A percentile compares a stretch with the other conserved stretches of the same genome.
phyloP scores from a whole-genome alignment of 2,888 invertebrate genomes.

The Hyposoter dolosus region DNA sequence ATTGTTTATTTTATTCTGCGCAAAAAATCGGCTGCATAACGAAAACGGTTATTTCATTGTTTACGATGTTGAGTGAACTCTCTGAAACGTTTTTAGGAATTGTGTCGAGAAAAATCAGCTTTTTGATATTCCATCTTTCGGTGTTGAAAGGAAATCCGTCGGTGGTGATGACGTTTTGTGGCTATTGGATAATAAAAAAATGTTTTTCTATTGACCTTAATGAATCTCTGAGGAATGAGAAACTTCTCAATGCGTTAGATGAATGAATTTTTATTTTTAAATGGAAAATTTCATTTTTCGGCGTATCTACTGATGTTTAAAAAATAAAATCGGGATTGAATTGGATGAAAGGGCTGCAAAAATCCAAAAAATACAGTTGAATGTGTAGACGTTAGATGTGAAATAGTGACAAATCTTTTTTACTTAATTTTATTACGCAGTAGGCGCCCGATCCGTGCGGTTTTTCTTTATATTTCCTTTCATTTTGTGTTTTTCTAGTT shows the following conservation, averaged over 20 bases:
- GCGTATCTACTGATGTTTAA: too few species aligned
- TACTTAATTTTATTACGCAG: slow-evolving; percentile 25
- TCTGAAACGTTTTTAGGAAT: neutral
- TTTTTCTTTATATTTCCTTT: neutral
- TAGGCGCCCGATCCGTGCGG: neutral
- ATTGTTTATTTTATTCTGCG: neutral
- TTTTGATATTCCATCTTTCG: neutral
- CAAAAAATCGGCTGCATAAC: too few species aligned
- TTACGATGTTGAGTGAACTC: neutral
- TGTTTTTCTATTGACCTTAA: neutral
- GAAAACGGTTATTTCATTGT: too few species aligned
- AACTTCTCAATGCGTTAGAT: neutral
- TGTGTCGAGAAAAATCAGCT: neutral
- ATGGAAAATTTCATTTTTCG: neutral
- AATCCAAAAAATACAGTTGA: neutral
- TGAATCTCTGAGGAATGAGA: neutral
- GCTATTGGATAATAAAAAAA: neutral
- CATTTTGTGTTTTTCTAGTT: neutral
- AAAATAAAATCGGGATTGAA: too few species aligned
- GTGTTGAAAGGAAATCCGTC: neutral
- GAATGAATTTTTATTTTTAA: neutral
- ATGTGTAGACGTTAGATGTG: neutral
- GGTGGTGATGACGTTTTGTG: neutral
- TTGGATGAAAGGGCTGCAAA: neutral
- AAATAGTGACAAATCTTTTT: neutral